Evolutionary conservation across 92 coral and sea anemone species (phyloP), one percentile per base, ranked within the genome.

Genomic region (Virgularia gustaviana): DNA sequence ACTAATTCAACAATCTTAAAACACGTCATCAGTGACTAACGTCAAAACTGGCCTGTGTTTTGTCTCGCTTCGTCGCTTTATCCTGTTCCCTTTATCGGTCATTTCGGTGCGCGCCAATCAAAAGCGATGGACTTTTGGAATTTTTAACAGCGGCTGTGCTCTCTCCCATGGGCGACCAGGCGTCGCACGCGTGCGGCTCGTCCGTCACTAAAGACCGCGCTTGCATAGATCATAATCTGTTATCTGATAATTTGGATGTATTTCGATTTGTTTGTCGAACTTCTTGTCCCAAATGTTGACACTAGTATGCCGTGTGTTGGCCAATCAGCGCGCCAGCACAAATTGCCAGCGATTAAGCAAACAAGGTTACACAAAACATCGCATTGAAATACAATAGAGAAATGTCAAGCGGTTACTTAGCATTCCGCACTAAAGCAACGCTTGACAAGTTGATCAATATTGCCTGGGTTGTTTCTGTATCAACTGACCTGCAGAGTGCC

Each of bases 201-300:
- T n/a, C n/a, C n/a, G n/a, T n/a, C n/a, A n/a, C n/a, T n/a, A n/a
- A n/a, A n/a, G n/a, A n/a, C n/a, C n/a, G n/a, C n/a, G n/a, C n/a
- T n/a, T n/a, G n/a, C n/a, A n/a, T n/a, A 33, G 75, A 68, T 68
- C 37, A 49, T 68, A 68, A 68, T 68, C 75, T 68, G 75, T 51
- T 68, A 68, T 68, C 75, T 28, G 19, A 51, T 68, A 68, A 68
- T 68, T 68, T 68, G 75, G 75, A 68, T 68, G 75, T 68, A 22
- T 49, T 53, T 25, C 42, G 9, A 33, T 28, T 20, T 68, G 75
- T 68, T 68, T 13, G 38, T 9, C 35, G 24, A 51, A 49, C 29
- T 31, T 68, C 75, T 44, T 68, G 75, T 68, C 75, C 75, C 61
- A 38, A 27, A 30, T 49, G 30, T 68, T 68, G 75, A 68, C 75